A percentile compares a stretch with the other conserved stretches of the same genome.
Evolutionary conservation across 1,140 invertebrate species (phyloP).

Genomic region (Macrobrachium rosenbergii): DNA sequence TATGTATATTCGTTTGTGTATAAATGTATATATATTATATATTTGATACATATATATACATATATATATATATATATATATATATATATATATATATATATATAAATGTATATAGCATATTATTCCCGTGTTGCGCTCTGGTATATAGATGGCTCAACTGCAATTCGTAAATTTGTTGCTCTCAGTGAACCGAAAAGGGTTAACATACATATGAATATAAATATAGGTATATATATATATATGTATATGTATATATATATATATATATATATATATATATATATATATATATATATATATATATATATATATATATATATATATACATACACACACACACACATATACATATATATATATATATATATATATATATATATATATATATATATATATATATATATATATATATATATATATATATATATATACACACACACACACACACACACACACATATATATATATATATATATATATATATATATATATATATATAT

Average conservation of each 20-base stretch:
- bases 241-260: constrained; percentile 33
- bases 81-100: too few relatives aligned
- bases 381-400: constrained; percentile 32
- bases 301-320: constrained; percentile 27
- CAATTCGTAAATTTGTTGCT: too few relatives aligned
- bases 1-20: too few relatives aligned
- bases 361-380: constrained; percentile 24
- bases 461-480: constrained; percentile 33
- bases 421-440: too few relatives aligned
- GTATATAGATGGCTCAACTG: too few relatives aligned
- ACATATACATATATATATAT: constrained; percentile 10
- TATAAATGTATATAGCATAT: too few relatives aligned
- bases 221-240: constrained; percentile 28
- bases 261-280: constrained; percentile 32
- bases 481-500: constrained; percentile 34
- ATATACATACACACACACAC: not conserved
- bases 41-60: too few relatives aligned
- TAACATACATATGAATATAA: not conserved
- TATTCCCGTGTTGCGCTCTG: too few relatives aligned
- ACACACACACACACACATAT: too few relatives aligned
- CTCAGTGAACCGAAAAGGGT: too few relatives aligned
- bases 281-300: constrained; percentile 22
- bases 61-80: too few relatives aligned
- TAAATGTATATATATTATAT: too few relatives aligned
- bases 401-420: constrained; percentile 22